Evolutionary conservation across 2,888 invertebrate genomes (phyloP), one percentile per base, ranked within the genome.

Genomic region (Alloscopus bannaensis): DNA sequence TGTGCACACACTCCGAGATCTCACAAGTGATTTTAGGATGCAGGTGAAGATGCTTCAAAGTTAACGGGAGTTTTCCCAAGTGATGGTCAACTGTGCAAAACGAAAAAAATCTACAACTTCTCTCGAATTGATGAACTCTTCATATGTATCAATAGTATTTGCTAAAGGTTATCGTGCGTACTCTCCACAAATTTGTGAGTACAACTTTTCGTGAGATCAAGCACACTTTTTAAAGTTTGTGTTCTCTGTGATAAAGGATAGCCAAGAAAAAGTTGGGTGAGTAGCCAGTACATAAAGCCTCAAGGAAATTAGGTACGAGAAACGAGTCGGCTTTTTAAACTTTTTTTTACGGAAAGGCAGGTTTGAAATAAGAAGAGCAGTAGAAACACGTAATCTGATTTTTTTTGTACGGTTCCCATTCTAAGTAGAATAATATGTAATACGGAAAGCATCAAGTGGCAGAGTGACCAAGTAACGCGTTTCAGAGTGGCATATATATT

Each of bases 31-130:
- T n/a, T n/a, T n/a, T n/a, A n/a, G n/a, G n/a, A 28, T 29, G 13
- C 50, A 36, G 36, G 8, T 65, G 57, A 31, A 52, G 68, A 24
- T 68, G 50, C 66, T 59, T 66, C 66, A n/a, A n/a, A 75, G 57
- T 75, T 75, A 75, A 75, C 75, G 75, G 75, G 75, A 75, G 42
- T 75, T 75, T n/a, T 75, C 28, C 29, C 29, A n/a, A 42, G 45
- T 18, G 59, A 75, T 75, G 75, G 75, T 65, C 73, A 55, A 73
- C 73, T 73, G 65, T 55, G 55, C 65, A 65, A 73, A 73, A 64
- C 36, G 55, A 64, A 47, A 73, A 72, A 31, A 57, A 60, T 55
- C 24, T 55, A 28, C 55, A 4, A 55, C 3, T 55, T 55, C 28
- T 55, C 55, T 52, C 6, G 55, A 28, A 2, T 11, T 1, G 28